A percentile compares a stretch with the other conserved stretches of the same genome.
These are phyloP conservation scores for Furcifer pardalis DNA, from an alignment of 2,797 vertebrate genomes.

Conservation along the genomic window DNA sequence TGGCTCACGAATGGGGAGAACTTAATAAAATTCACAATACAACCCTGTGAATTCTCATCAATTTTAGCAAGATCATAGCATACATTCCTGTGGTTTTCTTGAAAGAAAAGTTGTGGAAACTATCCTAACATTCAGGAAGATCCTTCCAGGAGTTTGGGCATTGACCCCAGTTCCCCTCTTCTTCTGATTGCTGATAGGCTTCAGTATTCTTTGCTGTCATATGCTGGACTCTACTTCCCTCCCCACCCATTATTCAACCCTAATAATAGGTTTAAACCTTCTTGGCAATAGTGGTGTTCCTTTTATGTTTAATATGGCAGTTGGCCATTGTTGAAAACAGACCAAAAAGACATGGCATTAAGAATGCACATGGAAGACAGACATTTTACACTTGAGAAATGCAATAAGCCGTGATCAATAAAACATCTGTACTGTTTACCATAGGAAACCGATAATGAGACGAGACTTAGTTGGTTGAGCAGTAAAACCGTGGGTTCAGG, in stretches of 20 bases:
- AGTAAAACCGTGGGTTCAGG: constrained; percentile 77
- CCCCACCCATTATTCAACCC: not conserved
- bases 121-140: not conserved
- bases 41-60: not conserved
- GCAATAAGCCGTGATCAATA: constrained; percentile 60
- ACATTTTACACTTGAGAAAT: constrained; percentile 37
- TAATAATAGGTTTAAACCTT: not conserved
- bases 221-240: not conserved
- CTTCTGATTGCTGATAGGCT: not conserved
- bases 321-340: not conserved
- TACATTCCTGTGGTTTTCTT: not conserved
- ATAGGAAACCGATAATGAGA: constrained; percentile 71
- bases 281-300: not conserved
- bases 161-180: not conserved
- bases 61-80: not conserved
- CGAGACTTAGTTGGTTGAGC: constrained; percentile 77
- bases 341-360: not conserved
- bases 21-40: not conserved
- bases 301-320: not conserved
- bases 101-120: not conserved
- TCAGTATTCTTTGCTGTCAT: not conserved
- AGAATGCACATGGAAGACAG: not conserved
- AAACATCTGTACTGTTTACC: constrained; percentile 76
- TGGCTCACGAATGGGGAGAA: too few relatives aligned
- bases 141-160: not conserved